Evolutionary conservation across 2,888 invertebrate species (phyloP).

Genomic region (Himalopsyche kuldschensis): DNA sequence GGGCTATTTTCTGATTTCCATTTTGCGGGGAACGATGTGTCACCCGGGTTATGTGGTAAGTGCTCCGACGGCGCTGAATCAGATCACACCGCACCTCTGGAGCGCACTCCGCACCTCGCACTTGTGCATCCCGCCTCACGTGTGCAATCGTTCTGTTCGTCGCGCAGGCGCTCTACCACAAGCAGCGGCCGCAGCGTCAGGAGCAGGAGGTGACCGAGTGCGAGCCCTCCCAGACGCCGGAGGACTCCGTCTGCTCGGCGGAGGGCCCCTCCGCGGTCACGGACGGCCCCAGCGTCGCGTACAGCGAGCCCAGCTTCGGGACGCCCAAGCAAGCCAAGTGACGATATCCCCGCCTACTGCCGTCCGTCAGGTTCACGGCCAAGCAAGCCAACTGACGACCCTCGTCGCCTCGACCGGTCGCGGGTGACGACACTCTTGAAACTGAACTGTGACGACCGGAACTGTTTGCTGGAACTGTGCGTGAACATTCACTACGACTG

Average conservation of each 20-base stretch:
- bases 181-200: constrained; percentile 60
- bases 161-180: constrained; percentile 67
- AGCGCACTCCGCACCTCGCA: background rate
- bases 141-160: constrained; percentile 2
- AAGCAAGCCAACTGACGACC: constrained; percentile 38
- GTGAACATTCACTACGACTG: background rate
- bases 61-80: background rate
- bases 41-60: background rate
- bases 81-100: background rate
- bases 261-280: constrained; percentile 78
- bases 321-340: constrained; percentile 40
- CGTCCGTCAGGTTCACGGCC: constrained; percentile 37
- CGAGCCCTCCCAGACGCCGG: constrained; percentile 83
- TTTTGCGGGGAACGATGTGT: background rate
- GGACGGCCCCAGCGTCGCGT: constrained; percentile 59
- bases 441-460: background rate
- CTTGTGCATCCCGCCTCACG: background rate
- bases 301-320: constrained; percentile 39
- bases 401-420: constrained; percentile 3
- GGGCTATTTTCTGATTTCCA: background rate
- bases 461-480: background rate
- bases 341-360: constrained; percentile 36
- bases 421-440: background rate
- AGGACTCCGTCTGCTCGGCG: constrained; percentile 87
- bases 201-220: constrained; percentile 71